These are phyloP conservation scores for Platyscapa corneri DNA, from an alignment of 1,140 invertebrate species.

Conservation along the genomic window DNA sequence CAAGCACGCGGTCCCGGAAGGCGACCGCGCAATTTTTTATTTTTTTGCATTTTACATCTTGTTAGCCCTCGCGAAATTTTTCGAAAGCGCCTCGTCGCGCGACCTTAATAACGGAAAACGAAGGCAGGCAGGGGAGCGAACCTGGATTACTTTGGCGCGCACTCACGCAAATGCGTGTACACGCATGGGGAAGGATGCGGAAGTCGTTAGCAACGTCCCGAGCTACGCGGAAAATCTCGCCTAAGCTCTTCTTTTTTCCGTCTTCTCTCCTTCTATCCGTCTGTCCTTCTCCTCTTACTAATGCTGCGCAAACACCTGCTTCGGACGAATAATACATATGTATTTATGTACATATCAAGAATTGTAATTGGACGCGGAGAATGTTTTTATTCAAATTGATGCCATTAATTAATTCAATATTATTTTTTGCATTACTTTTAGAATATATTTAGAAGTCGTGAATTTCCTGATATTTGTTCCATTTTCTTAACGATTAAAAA, in stretches of 20 bases:
- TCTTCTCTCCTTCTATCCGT: conserved; percentile 23
- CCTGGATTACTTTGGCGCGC: no score
- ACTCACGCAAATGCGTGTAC: background rate
- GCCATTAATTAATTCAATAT: no score
- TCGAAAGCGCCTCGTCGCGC: background rate
- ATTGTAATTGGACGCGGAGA: no score
- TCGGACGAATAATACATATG: no score
- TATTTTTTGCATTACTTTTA: no score
- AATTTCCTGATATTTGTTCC: no score
- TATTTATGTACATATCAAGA: no score
- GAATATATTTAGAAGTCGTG: no score
- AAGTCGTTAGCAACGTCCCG: conserved; percentile 23
- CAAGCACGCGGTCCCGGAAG: background rate
- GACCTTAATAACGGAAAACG: no score
- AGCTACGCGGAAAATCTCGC: background rate
- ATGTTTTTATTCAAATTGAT: no score
- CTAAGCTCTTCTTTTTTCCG: background rate
- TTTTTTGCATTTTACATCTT: no score
- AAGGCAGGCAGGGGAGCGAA: background rate
- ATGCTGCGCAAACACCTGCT: background rate
- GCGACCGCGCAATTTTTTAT: background rate
- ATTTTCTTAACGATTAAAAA: no score
- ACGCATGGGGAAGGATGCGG: conserved; percentile 9
- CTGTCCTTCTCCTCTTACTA: conserved; percentile 34
- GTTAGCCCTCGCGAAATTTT: background rate